Base-by-base conservation (phyloP, 2,888 invertebrate species). In the Apamea crenata region DNA sequence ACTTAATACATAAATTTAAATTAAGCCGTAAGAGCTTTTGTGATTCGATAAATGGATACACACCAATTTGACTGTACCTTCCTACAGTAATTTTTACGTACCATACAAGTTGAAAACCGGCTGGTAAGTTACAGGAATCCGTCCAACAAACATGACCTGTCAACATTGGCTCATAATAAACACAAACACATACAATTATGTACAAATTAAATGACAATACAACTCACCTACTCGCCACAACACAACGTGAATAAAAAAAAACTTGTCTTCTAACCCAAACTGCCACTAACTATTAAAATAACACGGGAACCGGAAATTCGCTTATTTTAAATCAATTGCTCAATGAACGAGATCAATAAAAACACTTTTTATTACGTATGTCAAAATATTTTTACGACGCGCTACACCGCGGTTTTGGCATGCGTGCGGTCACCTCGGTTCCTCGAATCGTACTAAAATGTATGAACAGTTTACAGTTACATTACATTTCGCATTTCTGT, bases 391-490 rank as follows among this genome's bases (percentile, higher is more conserved):
- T 56, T 79, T 73, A 82, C 84, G 80, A 72, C 61, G 44, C 36
- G n/a, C 0, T 21, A 2, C 8, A 8, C 1, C 36, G 53, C 29
- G 10, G 25, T 2, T 21, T 21, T 5, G 0, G 65, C 32, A 12
- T 6, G 40, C 82, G 82, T 80, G 21, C 56, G 0, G 0, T 4
- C 63, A 0, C n/a, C 32, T 16, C 8, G 32, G 8, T 21, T 44
- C 4, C 3, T 2, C 1, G 65, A 69, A 10, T n/a, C 56, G 40
- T 69, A 82, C 82, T 82, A 80, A 84, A 84, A 61, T 84, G 8
- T 66, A 18, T 36, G 1, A 29, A 78, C 84, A 71, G 79, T 82
- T 78, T 73, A 84, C 81, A 71, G 81, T 82, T 82, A 80, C 59
- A n/a, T 82, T 82, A 80, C 59, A n/a, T 53, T 59, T 78, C 69